Evolutionary conservation across 2,113 vertebrate genomes (phyloP).

Genomic region (Chaetodon auriga): DNA sequence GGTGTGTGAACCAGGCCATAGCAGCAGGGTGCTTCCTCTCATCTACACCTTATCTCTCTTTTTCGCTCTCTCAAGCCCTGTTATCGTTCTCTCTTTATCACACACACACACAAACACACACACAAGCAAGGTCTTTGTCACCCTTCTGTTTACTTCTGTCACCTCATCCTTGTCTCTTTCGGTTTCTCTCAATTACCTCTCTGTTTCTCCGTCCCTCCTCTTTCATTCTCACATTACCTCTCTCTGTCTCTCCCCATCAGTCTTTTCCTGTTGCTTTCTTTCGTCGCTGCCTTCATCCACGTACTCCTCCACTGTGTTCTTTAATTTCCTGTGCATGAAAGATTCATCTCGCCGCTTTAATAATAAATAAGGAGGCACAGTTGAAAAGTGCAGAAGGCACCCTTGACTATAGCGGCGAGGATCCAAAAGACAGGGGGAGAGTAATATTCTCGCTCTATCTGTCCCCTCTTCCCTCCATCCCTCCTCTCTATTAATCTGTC

Average conservation of each 20-base stretch:
- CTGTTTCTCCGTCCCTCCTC: neutral
- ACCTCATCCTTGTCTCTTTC: neutral
- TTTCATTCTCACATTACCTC: neutral
- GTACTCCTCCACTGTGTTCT: constrained; percentile 63
- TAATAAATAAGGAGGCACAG: constrained; percentile 75
- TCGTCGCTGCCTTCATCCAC: constrained; percentile 54
- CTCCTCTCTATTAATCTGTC: constrained; percentile 40
- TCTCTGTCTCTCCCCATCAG: neutral
- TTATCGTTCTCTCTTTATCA: constrained; percentile 16
- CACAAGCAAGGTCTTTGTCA: constrained; percentile 33
- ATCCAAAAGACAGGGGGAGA: constrained; percentile 64
- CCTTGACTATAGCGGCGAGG: constrained; percentile 40
- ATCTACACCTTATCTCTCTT: constrained; percentile 26
- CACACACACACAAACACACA: constrained; percentile 19
- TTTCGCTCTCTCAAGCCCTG: neutral
- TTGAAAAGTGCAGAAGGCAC: constrained; percentile 69
- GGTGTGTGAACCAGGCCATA: constrained; percentile 39
- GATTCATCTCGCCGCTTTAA: constrained; percentile 78
- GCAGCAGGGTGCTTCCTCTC: constrained; percentile 45
- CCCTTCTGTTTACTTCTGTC: constrained; percentile 11
- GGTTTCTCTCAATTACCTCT: constrained; percentile 7
- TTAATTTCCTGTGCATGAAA: constrained; percentile 85
- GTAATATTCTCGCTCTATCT: constrained; percentile 48
- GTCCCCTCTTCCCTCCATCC: constrained; percentile 28
- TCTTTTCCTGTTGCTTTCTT: constrained; percentile 43